phyloP scores from a whole-genome alignment of 1,140 invertebrate species.

The Conus betulinus region DNA sequence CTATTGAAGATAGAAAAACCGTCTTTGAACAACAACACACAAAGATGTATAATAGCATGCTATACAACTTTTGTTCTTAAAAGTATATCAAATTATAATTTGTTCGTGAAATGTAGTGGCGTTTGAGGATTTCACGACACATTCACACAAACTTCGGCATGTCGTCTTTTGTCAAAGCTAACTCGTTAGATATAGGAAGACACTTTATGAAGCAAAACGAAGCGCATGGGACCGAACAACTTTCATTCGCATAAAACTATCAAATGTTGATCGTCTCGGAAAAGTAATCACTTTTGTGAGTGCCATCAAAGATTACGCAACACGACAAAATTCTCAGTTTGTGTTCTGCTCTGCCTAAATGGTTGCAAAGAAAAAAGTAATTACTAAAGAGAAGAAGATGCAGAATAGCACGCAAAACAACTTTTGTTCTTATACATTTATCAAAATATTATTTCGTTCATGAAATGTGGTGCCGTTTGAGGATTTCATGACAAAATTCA shows the following conservation, averaged over 20 bases:
- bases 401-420: background rate
- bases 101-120: background rate
- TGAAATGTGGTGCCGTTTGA: background rate
- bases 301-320: background rate
- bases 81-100: slow-evolving; percentile 6
- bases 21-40: background rate
- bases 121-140: background rate
- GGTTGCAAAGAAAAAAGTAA: background rate
- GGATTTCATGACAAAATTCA: background rate
- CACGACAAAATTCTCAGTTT: background rate
- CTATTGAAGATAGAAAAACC: background rate
- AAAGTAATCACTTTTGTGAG: background rate
- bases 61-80: background rate
- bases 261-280: background rate
- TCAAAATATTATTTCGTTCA: background rate
- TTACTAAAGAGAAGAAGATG: background rate
- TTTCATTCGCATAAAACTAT: background rate
- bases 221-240: background rate
- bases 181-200: background rate
- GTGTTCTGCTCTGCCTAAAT: background rate
- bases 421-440: background rate
- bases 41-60: slow-evolving; percentile 7
- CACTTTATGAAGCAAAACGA: background rate
- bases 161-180: background rate
- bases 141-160: background rate